Evolutionary conservation across 2,113 vertebrate species (phyloP).

Genomic region (Haemorhous mexicanus): DNA sequence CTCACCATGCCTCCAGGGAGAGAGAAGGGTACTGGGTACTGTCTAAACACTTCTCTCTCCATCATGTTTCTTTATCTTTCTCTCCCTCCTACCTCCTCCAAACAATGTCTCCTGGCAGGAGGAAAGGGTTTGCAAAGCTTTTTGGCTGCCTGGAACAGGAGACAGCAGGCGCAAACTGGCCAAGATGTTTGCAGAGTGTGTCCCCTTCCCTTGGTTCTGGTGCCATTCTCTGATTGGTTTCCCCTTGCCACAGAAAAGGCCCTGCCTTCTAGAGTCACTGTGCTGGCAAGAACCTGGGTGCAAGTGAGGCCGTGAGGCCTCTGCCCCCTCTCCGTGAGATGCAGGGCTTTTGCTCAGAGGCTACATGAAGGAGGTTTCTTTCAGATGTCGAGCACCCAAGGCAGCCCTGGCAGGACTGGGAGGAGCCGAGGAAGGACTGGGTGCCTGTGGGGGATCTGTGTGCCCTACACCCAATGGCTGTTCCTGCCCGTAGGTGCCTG

Average conservation of each 20-base stretch:
- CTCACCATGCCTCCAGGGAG: neutral
- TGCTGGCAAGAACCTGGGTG: neutral
- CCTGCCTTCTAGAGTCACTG: neutral
- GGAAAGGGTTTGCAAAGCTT: neutral
- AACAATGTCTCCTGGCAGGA: neutral
- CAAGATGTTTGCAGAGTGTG: neutral
- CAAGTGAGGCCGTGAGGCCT: neutral
- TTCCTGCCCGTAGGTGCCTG: conserved; percentile 57
- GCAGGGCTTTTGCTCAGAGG: neutral
- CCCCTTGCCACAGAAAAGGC: neutral
- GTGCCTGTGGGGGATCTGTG: neutral
- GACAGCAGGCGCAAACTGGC: neutral
- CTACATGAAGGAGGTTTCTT: neutral
- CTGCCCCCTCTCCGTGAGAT: neutral
- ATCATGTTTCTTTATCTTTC: neutral
- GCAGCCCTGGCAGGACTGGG: neutral
- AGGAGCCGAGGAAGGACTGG: neutral
- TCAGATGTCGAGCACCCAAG: neutral
- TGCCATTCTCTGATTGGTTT: neutral
- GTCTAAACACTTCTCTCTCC: neutral
- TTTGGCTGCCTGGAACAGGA: neutral
- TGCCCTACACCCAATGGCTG: neutral
- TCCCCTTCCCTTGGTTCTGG: neutral
- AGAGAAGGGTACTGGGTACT: neutral
- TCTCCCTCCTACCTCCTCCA: neutral